Evolutionary conservation across 2,113 vertebrate genomes (phyloP).

Genomic region (Cyprinus carpio): DNA sequence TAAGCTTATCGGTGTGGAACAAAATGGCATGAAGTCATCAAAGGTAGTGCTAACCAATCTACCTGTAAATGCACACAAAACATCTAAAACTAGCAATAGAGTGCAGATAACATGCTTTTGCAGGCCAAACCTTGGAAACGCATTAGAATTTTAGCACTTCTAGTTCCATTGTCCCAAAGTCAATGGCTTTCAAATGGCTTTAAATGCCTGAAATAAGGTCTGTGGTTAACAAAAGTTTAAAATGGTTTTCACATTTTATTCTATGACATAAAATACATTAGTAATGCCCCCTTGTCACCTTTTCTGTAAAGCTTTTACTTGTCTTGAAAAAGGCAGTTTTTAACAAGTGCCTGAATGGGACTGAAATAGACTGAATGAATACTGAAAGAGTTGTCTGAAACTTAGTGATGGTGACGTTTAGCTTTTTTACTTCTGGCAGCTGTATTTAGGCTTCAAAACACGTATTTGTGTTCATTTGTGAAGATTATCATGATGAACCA

Average conservation of each 20-base stretch:
- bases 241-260: background rate
- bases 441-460: background rate
- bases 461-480: background rate
- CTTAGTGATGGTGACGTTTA: background rate
- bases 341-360: background rate
- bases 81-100: background rate
- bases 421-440: background rate
- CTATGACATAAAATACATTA: background rate
- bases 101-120: background rate
- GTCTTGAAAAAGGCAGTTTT: background rate
- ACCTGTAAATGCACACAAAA: background rate
- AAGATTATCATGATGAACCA: background rate
- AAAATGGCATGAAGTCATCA: background rate
- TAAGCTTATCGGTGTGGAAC: background rate
- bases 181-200: background rate
- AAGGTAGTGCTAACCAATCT: background rate
- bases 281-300: background rate
- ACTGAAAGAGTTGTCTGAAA: background rate
- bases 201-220: background rate
- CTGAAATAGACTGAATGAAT: background rate
- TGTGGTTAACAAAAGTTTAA: background rate
- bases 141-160: background rate
- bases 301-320: background rate
- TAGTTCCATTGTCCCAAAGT: background rate
- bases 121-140: background rate